Conservation (phyloP, 2,888 invertebrate genomes). For the Perithous albicinctus region DNA sequence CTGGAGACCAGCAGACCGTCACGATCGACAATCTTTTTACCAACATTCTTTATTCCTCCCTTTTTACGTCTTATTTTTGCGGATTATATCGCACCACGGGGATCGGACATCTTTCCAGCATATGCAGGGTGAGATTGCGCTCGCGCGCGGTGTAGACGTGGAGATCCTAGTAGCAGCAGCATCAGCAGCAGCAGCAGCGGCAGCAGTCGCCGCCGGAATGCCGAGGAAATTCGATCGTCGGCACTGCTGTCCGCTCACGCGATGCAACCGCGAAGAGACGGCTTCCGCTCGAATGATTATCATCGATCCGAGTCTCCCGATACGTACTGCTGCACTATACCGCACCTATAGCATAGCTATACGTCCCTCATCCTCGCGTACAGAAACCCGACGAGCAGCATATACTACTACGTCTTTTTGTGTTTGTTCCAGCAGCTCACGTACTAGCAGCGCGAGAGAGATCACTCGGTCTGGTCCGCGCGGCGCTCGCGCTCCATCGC, state of each 20-base stretch:
- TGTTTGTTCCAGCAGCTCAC: slow-evolving; percentile 60
- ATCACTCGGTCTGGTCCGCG: neutral
- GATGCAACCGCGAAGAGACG: slow-evolving; percentile 72
- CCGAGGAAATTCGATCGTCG: slow-evolving; percentile 78
- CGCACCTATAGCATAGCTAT: slow-evolving; percentile 16
- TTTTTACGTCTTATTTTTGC: slow-evolving; percentile 47
- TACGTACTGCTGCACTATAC: slow-evolving; percentile 53
- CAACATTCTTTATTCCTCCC: slow-evolving; percentile 23
- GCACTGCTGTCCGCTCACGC: slow-evolving; percentile 73
- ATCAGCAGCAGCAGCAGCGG: slow-evolving; percentile 20
- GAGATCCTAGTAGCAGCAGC: too few relatives aligned
- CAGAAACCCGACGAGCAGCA: slow-evolving; percentile 60
- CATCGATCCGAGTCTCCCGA: slow-evolving; percentile 75
- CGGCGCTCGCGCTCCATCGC: slow-evolving; percentile 44
- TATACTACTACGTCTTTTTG: slow-evolving; percentile 53
- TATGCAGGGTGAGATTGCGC: slow-evolving; percentile 57
- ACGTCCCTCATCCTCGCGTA: slow-evolving; percentile 45
- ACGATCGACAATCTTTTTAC: slow-evolving; percentile 48
- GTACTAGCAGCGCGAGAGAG: slow-evolving; percentile 44
- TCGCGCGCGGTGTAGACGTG: slow-evolving; percentile 34
- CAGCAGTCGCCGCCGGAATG: slow-evolving; percentile 70
- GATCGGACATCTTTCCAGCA: slow-evolving; percentile 56
- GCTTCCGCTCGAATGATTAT: slow-evolving; percentile 77
- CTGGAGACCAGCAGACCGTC: slow-evolving; percentile 16
- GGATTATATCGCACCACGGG: slow-evolving; percentile 52